These are phyloP conservation scores for Criorhina ranunculi DNA, from an alignment of 2,888 invertebrate species.

Conservation along the genomic window DNA sequence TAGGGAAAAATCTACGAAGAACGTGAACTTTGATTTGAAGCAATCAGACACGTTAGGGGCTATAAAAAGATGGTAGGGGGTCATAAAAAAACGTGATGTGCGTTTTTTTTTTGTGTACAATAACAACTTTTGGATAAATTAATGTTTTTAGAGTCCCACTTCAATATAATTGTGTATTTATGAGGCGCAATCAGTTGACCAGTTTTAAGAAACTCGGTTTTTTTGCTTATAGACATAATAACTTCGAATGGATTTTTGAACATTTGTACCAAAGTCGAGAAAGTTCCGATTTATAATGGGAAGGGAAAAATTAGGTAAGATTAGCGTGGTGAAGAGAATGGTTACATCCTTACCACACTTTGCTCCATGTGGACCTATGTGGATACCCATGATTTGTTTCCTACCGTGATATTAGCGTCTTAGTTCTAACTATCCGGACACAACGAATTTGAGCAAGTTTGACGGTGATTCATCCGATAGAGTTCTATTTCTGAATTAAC, in stretches of 20 bases:
- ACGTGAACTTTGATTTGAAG: slow-evolving; percentile 33
- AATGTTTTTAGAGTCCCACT: neutral
- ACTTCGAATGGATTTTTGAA: slow-evolving; percentile 9
- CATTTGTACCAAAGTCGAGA: neutral
- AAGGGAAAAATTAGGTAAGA: no score
- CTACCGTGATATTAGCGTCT: no score
- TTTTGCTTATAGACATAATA: neutral
- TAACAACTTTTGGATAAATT: neutral
- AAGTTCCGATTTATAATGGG: no score
- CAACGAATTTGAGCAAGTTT: no score
- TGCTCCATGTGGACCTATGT: no score
- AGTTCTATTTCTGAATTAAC: no score
- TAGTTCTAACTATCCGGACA: no score
- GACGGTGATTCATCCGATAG: no score
- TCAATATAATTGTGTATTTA: neutral
- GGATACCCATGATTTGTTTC: no score
- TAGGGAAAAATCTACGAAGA: slow-evolving; percentile 1
- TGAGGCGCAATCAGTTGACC: neutral
- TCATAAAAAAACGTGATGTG: neutral
- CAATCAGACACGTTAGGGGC: neutral
- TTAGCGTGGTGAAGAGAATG: no score
- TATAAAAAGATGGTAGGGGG: neutral
- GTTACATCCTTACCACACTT: no score
- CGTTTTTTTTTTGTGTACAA: neutral
- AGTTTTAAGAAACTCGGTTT: neutral